Conservation (phyloP, 2,888 invertebrate species). For the Melanophora roralis region DNA sequence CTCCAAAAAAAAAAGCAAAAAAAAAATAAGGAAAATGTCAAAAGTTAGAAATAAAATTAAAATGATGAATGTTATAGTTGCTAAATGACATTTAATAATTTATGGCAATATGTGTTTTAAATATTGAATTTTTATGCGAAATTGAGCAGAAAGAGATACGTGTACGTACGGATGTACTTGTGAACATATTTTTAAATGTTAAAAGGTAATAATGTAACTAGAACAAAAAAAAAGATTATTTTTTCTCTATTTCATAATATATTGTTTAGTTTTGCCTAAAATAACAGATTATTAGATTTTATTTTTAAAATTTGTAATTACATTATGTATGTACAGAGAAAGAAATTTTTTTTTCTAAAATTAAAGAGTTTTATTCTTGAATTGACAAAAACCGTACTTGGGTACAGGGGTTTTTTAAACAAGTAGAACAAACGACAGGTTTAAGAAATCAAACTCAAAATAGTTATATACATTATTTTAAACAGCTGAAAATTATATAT, state of each 20-base stretch:
- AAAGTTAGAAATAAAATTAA: background rate
- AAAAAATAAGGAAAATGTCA: background rate
- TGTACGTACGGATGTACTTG: background rate
- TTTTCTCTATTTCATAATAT: background rate
- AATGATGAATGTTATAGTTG: constrained; percentile 16
- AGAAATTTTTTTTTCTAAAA: no score
- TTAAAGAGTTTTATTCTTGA: no score
- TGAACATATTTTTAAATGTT: constrained; percentile 7
- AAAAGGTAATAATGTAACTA: constrained; percentile 42
- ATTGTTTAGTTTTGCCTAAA: no score
- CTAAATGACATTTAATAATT: constrained; percentile 19
- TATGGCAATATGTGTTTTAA: background rate
- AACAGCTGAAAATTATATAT: no score
- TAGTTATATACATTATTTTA: no score
- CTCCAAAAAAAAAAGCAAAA: background rate
- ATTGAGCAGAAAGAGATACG: background rate
- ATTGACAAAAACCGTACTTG: no score
- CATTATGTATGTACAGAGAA: no score
- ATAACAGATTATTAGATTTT: no score
- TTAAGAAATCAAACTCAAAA: no score
- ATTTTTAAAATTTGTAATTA: no score
- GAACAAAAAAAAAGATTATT: background rate
- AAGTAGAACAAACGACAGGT: no score
- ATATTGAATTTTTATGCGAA: constrained; percentile 2
- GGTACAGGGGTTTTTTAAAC: no score